Base-by-base conservation (phyloP, 2,797 vertebrate genomes). In the Anableps anableps region DNA sequence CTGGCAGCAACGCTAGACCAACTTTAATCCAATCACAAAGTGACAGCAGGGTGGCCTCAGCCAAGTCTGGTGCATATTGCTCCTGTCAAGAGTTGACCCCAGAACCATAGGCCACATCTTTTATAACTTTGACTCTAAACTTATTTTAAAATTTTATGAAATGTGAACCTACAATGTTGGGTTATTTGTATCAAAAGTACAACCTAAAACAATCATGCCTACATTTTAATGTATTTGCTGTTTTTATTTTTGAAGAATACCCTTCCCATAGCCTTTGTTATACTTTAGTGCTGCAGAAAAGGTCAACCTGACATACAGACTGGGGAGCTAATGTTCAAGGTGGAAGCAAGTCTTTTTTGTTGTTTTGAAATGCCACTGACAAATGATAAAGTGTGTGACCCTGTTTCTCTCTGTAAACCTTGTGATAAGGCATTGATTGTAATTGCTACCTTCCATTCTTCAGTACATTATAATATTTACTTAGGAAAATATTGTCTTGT, bases 1-100 rank as follows among this genome's bases (percentile, higher is more conserved):
- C 76, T 85, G 84, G 85, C 77, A 78, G 85, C 77, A 75, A 71
- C 75, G 73, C 78, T 79, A 47, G 72, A 88, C 73, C 85, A 76
- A 64, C 86, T 87, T 79, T 93, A 90, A 94, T 93, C 89, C 89
- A 92, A 91, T 93, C 89, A 90, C 78, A 86, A 89, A 84, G 76
- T 80, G 87, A 86, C 72, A 91, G 86, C 88, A 88, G 84, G 90
- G 94, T 87, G 91, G 86, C 88, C 82, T 95, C 95, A 95, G 90
- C 89, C 71, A 72, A 91, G 86, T 95, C 85, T 95, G 95, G 95
- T 95, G 95, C 90, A 95, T 93, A 90, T 90, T 93, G 78, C 90
- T 95, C 93, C 83, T 88, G 92, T 93, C 90, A 86, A 89, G 85
- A 92, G 93, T 93, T 91, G 68, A 86, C 76, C 82, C 48, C 36